Percentiles rank a stretch among this genome's conserved stretches.
These are phyloP conservation scores for Stenolophus ochropezus DNA, from an alignment of 2,888 invertebrate species.

Conservation along the genomic window DNA sequence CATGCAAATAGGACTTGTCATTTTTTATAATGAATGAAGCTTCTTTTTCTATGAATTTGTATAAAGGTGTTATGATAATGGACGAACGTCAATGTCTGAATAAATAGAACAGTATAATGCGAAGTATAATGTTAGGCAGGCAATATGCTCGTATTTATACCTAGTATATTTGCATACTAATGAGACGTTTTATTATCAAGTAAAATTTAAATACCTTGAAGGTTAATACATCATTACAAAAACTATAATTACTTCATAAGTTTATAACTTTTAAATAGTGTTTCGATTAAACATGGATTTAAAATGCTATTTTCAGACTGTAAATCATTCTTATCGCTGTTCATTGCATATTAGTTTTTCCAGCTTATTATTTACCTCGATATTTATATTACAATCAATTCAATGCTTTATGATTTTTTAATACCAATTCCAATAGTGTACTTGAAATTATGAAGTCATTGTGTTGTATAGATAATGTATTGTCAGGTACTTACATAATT, in stretches of 20 bases:
- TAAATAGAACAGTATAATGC: neutral
- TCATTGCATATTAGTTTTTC: slow-evolving; percentile 5
- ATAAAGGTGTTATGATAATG: too few relatives aligned
- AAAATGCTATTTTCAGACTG: slow-evolving; percentile 4
- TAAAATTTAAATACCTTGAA: slow-evolving; percentile 16
- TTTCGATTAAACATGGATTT: slow-evolving; percentile 1
- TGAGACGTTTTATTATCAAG: slow-evolving; percentile 19
- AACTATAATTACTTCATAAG: slow-evolving; percentile 17
- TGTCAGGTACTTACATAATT: too few relatives aligned
- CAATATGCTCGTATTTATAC: too few relatives aligned
- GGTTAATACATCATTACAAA: slow-evolving; percentile 25
- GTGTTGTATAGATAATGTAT: too few relatives aligned
- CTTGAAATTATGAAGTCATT: too few relatives aligned
- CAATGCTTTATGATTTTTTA: too few relatives aligned
- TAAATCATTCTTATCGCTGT: slow-evolving; percentile 18
- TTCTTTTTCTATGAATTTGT: too few relatives aligned
- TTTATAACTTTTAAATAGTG: neutral
- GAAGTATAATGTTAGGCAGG: neutral
- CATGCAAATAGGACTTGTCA: too few relatives aligned
- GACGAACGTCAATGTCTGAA: too few relatives aligned
- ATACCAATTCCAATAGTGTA: too few relatives aligned
- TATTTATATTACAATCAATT: too few relatives aligned
- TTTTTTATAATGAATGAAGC: too few relatives aligned
- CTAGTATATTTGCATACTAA: slow-evolving; percentile 10
- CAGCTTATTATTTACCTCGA: neutral